Percentiles rank a stretch among this genome's conserved stretches.
Conservation (phyloP, 1,140 invertebrate genomes). For the Caenorhabditis latens region DNA sequence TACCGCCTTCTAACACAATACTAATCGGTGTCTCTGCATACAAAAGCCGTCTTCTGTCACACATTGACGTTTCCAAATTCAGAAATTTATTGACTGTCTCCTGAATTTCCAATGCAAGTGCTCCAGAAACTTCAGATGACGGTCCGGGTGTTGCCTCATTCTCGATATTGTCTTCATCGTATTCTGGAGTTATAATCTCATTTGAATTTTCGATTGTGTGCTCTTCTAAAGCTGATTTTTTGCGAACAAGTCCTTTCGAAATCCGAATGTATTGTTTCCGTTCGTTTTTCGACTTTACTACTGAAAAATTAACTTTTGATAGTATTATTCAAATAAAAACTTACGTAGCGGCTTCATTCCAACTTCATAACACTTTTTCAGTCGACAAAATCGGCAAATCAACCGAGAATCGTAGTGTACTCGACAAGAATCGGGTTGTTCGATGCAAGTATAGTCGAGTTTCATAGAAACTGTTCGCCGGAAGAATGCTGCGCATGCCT, state of each 20-base stretch:
- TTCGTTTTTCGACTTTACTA: constrained; percentile 43
- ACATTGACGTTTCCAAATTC: constrained; percentile 35
- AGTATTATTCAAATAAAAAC: background rate
- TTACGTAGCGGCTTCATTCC: constrained; percentile 40
- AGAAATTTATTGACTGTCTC: constrained; percentile 1
- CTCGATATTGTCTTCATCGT: background rate
- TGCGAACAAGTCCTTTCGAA: constrained; percentile 26
- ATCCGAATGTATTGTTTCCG: constrained; percentile 33
- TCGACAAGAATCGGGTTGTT: constrained; percentile 2
- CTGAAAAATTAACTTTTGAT: background rate
- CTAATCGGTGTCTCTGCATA: constrained; percentile 23
- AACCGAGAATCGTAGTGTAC: background rate
- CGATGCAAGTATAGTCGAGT: constrained; percentile 11
- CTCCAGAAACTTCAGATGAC: background rate
- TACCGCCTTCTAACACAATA: constrained; percentile 13
- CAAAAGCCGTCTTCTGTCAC: constrained; percentile 27
- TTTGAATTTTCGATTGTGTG: background rate
- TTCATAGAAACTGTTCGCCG: constrained; percentile 34
- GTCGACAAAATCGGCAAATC: constrained; percentile 54
- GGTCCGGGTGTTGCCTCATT: constrained; percentile 22
- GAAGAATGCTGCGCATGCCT: constrained; percentile 41
- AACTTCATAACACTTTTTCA: constrained; percentile 46
- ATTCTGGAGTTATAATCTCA: background rate
- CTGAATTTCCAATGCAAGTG: background rate
- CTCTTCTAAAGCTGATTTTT: background rate